Conservation (phyloP, 2,113 vertebrate species). For the Isurus oxyrinchus region DNA sequence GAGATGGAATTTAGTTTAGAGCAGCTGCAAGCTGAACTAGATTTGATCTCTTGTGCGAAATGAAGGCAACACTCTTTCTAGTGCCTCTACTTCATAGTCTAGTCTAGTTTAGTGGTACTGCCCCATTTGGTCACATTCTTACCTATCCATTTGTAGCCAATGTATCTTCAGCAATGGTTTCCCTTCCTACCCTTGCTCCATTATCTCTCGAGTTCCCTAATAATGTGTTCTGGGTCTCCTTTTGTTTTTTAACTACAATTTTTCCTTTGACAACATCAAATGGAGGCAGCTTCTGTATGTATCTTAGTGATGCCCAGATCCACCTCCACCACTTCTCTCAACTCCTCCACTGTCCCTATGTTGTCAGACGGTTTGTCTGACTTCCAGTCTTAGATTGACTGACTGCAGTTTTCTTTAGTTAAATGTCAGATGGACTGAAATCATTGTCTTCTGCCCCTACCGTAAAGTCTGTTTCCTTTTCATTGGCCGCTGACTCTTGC, state of each 20-base stretch:
- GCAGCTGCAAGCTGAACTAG: not conserved
- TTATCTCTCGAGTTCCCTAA: not conserved
- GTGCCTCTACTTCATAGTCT: not conserved
- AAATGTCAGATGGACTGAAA: not conserved
- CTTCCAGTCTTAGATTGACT: not conserved
- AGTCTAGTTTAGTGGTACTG: not conserved
- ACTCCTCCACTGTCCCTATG: not conserved
- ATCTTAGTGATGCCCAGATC: not conserved
- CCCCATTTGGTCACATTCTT: not conserved
- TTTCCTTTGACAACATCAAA: not conserved
- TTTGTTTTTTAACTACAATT: not conserved
- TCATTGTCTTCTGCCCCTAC: not conserved
- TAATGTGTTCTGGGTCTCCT: not conserved
- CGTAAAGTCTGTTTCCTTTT: not conserved
- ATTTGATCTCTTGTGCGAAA: not conserved
- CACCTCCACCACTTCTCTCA: not conserved
- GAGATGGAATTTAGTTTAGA: not conserved
- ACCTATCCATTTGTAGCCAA: not conserved
- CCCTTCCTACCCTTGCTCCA: not conserved
- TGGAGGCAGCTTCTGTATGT: not conserved
- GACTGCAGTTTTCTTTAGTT: not conserved
- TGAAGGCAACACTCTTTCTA: not conserved
- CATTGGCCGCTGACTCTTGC: not conserved
- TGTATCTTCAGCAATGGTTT: not conserved
- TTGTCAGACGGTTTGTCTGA: not conserved